Conservation (phyloP, 2,113 vertebrate genomes). For the Cavia aperea region DNA sequence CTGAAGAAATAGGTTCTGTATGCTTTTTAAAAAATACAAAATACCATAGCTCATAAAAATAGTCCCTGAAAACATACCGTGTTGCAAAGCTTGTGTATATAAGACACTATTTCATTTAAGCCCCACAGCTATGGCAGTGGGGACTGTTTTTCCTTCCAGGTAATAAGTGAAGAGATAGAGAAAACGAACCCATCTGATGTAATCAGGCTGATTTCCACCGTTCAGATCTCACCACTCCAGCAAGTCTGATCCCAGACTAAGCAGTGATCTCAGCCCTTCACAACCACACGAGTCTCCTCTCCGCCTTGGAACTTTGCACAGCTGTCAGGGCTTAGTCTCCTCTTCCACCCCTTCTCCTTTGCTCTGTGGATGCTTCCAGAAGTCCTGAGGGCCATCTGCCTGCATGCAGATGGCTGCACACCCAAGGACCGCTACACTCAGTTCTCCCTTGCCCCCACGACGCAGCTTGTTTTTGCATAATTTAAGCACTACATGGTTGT, state of each 20-base stretch:
- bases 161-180: no score
- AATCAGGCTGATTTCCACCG: background rate
- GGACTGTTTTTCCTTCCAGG: accelerated
- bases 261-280: accelerated
- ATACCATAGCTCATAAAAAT: background rate
- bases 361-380: background rate
- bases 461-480: constrained; percentile 62
- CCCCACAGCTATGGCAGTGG: accelerated
- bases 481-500: constrained; percentile 54
- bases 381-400: background rate
- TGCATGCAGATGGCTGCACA: accelerated
- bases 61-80: accelerated
- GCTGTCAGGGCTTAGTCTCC: no score
- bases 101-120: background rate
- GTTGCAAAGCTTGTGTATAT: accelerated
- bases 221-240: background rate
- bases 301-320: background rate
- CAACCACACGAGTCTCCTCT: background rate
- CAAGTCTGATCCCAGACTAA: background rate
- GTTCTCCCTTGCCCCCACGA: background rate
- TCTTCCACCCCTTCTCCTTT: no score
- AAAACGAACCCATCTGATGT: accelerated
- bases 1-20: background rate
- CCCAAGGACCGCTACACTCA: background rate
- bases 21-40: background rate